A percentile compares a stretch with the other conserved stretches of the same genome.
Evolutionary conservation across 1,140 invertebrate species (phyloP).

Genomic region (Drosophila pallidifrons): DNA sequence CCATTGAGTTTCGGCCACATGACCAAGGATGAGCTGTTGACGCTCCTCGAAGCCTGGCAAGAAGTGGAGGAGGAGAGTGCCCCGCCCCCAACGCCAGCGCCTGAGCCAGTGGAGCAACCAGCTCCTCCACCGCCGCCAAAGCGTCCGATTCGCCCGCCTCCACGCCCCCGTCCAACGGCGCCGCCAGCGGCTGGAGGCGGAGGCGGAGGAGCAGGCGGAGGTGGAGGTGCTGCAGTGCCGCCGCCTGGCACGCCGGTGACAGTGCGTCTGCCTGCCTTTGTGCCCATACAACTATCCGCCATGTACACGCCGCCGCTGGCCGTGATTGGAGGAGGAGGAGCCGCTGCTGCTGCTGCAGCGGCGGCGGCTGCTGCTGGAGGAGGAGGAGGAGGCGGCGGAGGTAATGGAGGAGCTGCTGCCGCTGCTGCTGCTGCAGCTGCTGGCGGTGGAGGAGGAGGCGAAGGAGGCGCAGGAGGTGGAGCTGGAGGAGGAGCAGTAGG

Average conservation of each 20-base stretch:
- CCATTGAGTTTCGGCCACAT: slow-evolving; percentile 72
- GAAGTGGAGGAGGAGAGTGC: slow-evolving; percentile 60
- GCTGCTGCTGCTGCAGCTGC: neutral
- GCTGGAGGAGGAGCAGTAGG: too few relatives aligned
- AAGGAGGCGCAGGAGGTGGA: too few relatives aligned
- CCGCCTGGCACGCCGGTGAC: slow-evolving; percentile 72
- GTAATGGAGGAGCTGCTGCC: neutral
- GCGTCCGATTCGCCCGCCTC: slow-evolving; percentile 34
- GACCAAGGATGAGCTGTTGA: slow-evolving; percentile 75
- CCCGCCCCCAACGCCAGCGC: slow-evolving; percentile 58
- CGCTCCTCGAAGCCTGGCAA: slow-evolving; percentile 74
- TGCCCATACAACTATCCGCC: slow-evolving; percentile 78
- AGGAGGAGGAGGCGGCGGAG: neutral
- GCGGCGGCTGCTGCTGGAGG: neutral
- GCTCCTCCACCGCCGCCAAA: slow-evolving; percentile 9
- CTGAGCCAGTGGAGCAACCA: slow-evolving; percentile 56
- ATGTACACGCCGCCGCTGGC: slow-evolving; percentile 74
- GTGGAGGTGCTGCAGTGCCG: slow-evolving; percentile 38
- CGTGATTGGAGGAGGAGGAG: neutral
- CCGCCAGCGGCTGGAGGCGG: slow-evolving; percentile 6
- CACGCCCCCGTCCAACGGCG: slow-evolving; percentile 31
- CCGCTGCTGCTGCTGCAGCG: neutral
- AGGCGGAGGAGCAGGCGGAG: neutral
- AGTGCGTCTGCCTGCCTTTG: slow-evolving; percentile 77
- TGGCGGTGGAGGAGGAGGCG: neutral